Base-by-base conservation (phyloP, 2,888 invertebrate genomes). In the Yponomeuta cagnagella region DNA sequence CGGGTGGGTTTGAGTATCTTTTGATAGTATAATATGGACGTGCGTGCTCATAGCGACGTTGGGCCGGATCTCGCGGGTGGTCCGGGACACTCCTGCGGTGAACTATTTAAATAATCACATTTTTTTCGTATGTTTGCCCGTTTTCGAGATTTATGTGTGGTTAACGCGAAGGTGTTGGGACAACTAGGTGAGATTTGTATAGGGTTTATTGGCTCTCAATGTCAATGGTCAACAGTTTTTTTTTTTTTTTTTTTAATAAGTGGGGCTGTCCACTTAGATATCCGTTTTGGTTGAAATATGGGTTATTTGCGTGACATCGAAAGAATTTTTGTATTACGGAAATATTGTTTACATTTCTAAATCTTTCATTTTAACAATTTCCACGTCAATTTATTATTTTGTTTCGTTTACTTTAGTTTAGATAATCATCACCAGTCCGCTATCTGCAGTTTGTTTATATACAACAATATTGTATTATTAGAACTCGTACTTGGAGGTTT, bases 101-200 rank as follows among this genome's bases (percentile, higher is more conserved):
- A 80, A 85, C 86, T 88, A 86, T 88, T 86, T 88, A 86, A 88
- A 89, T 88, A 88, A 58, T 86, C 83, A 81, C 68, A 15, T 70
- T 72, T 87, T 89, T 84, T 83, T 81, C 81, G 84, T 86, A 85
- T 89, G 88, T 90, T 90, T 90, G 89, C 89, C 79, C 83, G 80
- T 82, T 78, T 82, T 82, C 82, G 82, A 88, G 88, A 89, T 89
- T 86, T 87, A 89, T 87, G 86, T 89, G 86, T 84, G 85, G 82
- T 86, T 84, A 87, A 86, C 87, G 85, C 83, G 85, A 83, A 88
- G 84, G 88, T 90, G 89, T 89, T 84, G 86, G 86, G 82, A 82
- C 83, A 83, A 86, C 83, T 79, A 80, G 79, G 84, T 81, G 83
- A 86, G 87, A 89, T 89, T 90, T 89, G 90, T 90, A 83, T 80